Conservation (phyloP, 2,113 vertebrate species). For the Grantiella picta region DNA sequence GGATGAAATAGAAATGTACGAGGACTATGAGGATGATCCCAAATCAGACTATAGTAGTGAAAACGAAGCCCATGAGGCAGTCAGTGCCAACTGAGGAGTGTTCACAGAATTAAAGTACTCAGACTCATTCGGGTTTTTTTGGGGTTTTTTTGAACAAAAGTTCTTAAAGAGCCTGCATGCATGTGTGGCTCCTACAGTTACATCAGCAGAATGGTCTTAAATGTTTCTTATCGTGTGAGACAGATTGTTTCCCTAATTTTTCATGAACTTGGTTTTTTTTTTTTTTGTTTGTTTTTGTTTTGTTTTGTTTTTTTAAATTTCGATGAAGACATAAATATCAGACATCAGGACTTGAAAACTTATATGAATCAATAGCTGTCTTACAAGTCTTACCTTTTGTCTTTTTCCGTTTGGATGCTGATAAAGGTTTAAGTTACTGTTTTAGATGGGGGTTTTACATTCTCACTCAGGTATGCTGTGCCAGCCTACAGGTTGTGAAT, state of each 20-base stretch:
- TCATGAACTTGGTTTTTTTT: constrained; percentile 74
- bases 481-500: constrained; percentile 99
- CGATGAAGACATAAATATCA: constrained; percentile 89
- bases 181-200: constrained; percentile 90
- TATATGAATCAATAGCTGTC: constrained; percentile 86
- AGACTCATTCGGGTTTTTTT: constrained; percentile 66
- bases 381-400: constrained; percentile 90
- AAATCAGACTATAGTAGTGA: constrained; percentile 99
- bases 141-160: constrained; percentile 75
- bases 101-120: constrained; percentile 76
- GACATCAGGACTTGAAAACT: constrained; percentile 94
- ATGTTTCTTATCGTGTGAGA: constrained; percentile 95
- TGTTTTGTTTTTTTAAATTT: constrained; percentile 79
- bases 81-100: constrained; percentile 92
- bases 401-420: constrained; percentile 87
- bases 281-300: background rate
- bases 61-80: constrained; percentile 92
- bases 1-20: constrained; percentile 98
- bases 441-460: constrained; percentile 93
- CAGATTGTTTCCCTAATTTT: constrained; percentile 89
- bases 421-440: constrained; percentile 92
- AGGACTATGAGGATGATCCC: constrained; percentile 98
- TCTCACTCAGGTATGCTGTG: constrained; percentile 99
- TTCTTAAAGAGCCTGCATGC: constrained; percentile 94
- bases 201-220: constrained; percentile 99